These are phyloP conservation scores for Drosophila stalkeri DNA, from an alignment of 2,888 invertebrate species.

Conservation along the genomic window DNA sequence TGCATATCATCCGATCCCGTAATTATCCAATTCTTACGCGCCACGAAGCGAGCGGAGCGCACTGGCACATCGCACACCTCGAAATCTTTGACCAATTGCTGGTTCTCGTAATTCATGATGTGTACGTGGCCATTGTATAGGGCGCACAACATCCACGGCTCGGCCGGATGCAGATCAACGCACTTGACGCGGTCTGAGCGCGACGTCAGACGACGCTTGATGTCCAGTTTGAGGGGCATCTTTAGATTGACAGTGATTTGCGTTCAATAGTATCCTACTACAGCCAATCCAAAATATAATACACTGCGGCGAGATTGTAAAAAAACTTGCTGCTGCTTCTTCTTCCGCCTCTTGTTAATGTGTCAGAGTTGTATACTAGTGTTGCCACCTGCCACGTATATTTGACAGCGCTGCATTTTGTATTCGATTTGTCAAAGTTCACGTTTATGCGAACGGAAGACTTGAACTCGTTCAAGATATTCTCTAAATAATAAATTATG, in stretches of 20 bases:
- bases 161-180: conserved; percentile 98
- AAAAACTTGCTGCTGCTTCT: conserved; percentile 64
- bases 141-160: conserved; percentile 99
- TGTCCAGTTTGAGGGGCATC: conserved; percentile 97
- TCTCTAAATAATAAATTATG: background rate
- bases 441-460: background rate
- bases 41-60: conserved; percentile 97
- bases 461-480: background rate
- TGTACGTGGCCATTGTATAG: conserved; percentile 99
- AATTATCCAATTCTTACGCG: conserved; percentile 99
- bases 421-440: background rate
- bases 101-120: conserved; percentile 99
- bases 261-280: conserved; percentile 32
- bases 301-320: conserved; percentile 53
- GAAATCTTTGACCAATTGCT: conserved; percentile 94
- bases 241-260: conserved; percentile 35
- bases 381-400: conserved; percentile 65
- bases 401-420: conserved; percentile 36
- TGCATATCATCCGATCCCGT: conserved; percentile 99
- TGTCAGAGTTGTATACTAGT: conserved; percentile 60
- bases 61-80: conserved; percentile 99
- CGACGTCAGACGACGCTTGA: conserved; percentile 98
- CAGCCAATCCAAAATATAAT: conserved; percentile 43
- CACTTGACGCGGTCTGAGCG: conserved; percentile 99
- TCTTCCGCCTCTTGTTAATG: conserved; percentile 62